phyloP scores from a whole-genome alignment of 37 sponge, comb jelly and placozoan species.

The Bolinopsis microptera region DNA sequence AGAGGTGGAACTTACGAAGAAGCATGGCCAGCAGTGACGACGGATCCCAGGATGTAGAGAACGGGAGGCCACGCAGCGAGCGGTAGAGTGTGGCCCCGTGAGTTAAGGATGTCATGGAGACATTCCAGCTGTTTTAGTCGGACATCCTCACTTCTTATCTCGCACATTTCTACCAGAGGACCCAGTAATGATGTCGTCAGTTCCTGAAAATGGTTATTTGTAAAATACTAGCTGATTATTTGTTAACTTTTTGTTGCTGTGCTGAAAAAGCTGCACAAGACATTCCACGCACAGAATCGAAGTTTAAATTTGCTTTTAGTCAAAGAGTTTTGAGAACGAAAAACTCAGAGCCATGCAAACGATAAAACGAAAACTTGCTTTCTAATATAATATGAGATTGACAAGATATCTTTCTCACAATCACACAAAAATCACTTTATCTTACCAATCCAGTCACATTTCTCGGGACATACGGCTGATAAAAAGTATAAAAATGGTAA shows the following conservation, averaged over 20 bases:
- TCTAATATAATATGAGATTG: not conserved
- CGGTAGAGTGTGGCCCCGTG: slow-evolving; percentile 20
- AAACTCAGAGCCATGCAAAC: not conserved
- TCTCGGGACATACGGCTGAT: not conserved
- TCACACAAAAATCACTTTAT: slow-evolving; percentile 37
- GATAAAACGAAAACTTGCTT: not conserved
- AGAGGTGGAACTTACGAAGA: slow-evolving; percentile 15
- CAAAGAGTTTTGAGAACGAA: no score
- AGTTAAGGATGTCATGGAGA: slow-evolving; percentile 63
- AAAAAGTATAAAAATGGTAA: not conserved
- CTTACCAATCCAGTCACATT: slow-evolving; percentile 16
- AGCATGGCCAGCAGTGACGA: not conserved
- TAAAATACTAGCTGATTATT: no score
- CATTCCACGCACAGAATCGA: no score
- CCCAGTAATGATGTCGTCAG: slow-evolving; percentile 59
- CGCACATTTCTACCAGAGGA: slow-evolving; percentile 69
- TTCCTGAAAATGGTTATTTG: not conserved
- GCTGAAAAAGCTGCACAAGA: no score
- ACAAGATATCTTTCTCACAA: slow-evolving; percentile 73
- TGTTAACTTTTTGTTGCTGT: no score
- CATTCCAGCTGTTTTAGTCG: slow-evolving; percentile 81
- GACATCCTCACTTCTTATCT: slow-evolving; percentile 69
- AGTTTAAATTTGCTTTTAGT: slow-evolving; percentile 1
- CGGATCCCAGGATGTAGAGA: slow-evolving; percentile 45
- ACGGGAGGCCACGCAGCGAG: slow-evolving; percentile 38